phyloP scores from a whole-genome alignment of 1,140 invertebrate species.

The Drosophila willistoni region DNA sequence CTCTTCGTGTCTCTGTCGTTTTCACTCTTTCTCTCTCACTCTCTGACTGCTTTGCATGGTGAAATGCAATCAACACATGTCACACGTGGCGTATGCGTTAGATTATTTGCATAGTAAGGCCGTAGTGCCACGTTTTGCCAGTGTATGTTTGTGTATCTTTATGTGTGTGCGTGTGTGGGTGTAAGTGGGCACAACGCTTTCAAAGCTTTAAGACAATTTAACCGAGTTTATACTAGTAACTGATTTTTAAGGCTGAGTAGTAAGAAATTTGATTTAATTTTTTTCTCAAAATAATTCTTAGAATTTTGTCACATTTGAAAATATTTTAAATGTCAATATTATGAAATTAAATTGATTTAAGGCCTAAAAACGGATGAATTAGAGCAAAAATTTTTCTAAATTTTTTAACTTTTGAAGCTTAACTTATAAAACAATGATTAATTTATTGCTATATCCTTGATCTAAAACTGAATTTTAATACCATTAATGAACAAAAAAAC shows the following conservation, averaged over 20 bases:
- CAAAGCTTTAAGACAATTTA: not conserved
- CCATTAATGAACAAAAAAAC: too few relatives aligned
- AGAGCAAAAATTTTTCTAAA: too few relatives aligned
- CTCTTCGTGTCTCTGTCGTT: not conserved
- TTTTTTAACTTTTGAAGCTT: too few relatives aligned
- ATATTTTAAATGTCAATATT: too few relatives aligned
- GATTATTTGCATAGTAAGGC: constrained; percentile 46
- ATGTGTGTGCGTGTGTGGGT: too few relatives aligned
- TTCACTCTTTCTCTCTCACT: not conserved
- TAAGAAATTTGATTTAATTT: not conserved
- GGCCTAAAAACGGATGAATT: too few relatives aligned
- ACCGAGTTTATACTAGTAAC: not conserved
- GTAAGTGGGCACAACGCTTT: not conserved
- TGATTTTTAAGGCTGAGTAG: not conserved
- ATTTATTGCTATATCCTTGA: too few relatives aligned
- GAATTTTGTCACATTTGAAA: too few relatives aligned
- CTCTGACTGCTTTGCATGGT: not conserved
- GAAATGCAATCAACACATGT: constrained; percentile 49
- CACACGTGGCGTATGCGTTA: constrained; percentile 46
- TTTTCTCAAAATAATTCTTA: too few relatives aligned
- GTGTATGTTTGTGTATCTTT: not conserved
- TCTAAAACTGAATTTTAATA: too few relatives aligned
- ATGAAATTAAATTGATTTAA: too few relatives aligned
- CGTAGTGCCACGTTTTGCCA: constrained; percentile 25
- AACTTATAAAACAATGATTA: too few relatives aligned